Evolutionary conservation across 2,888 invertebrate genomes (phyloP).

Genomic region (Agrotis clavis): DNA sequence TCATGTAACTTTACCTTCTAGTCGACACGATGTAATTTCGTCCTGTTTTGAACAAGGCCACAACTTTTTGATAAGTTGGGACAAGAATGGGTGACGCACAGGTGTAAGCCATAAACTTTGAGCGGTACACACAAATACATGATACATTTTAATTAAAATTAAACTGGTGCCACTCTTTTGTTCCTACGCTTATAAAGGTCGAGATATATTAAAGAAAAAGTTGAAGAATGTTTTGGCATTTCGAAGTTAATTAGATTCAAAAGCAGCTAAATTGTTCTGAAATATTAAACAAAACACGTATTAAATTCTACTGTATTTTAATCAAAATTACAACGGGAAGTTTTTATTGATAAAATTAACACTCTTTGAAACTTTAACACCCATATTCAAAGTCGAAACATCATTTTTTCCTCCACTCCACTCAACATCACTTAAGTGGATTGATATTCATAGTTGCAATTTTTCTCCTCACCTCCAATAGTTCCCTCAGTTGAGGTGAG

Average conservation of each 20-base stretch:
- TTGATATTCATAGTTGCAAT: too few species aligned
- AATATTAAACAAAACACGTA: slow-evolving; percentile 12
- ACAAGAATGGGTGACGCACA: slow-evolving; percentile 61
- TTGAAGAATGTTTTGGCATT: slow-evolving; percentile 11
- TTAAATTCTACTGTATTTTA: neutral
- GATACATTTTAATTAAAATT: slow-evolving; percentile 49
- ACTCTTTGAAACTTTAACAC: slow-evolving; percentile 5
- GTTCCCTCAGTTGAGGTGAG: too few species aligned
- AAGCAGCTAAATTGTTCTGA: slow-evolving; percentile 7
- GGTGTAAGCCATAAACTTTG: slow-evolving; percentile 61
- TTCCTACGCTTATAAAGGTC: neutral
- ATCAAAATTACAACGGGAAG: neutral
- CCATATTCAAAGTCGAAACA: too few species aligned
- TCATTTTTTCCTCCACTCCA: too few species aligned
- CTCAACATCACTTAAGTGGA: too few species aligned
- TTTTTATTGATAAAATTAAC: slow-evolving; percentile 2
- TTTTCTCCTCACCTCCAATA: too few species aligned
- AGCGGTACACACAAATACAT: slow-evolving; percentile 47
- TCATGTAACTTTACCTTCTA: slow-evolving; percentile 40
- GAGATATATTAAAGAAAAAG: slow-evolving; percentile 12
- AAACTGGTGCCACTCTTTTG: slow-evolving; percentile 8
- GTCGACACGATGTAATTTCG: slow-evolving; percentile 64
- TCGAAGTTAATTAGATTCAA: slow-evolving; percentile 11
- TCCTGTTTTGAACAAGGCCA: slow-evolving; percentile 66
- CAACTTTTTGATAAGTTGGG: slow-evolving; percentile 68